Evolutionary conservation across 2,888 invertebrate genomes (phyloP).

Genomic region (Zhengitettix transpicula): DNA sequence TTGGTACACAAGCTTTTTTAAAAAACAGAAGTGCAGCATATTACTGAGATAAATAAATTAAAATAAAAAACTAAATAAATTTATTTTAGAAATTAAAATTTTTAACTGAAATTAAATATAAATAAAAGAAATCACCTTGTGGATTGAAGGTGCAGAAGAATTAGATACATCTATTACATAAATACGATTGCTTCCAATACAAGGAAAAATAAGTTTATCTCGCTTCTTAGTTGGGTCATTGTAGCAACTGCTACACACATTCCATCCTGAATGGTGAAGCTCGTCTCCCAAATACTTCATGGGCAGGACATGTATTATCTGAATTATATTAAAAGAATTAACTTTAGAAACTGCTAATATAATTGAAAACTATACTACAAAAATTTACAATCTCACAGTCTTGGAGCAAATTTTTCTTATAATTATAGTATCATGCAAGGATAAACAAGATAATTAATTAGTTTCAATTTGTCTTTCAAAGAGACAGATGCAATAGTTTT

Average conservation of each 20-base stretch:
- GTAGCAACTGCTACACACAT: slow-evolving; percentile 87
- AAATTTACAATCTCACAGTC: background rate
- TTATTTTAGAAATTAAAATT: too few species aligned
- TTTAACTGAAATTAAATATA: too few species aligned
- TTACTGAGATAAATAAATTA: too few species aligned
- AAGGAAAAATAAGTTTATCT: slow-evolving; percentile 68
- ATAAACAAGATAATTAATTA: background rate
- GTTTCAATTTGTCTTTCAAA: background rate
- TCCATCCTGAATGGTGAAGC: slow-evolving; percentile 93
- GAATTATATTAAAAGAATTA: slow-evolving; percentile 6
- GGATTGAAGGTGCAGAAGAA: slow-evolving; percentile 50
- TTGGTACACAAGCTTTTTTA: too few species aligned
- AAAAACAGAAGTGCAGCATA: too few species aligned
- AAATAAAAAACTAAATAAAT: too few species aligned
- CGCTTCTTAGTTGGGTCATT: slow-evolving; percentile 36
- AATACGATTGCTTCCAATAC: slow-evolving; percentile 62
- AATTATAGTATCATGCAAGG: background rate
- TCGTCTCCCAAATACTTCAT: slow-evolving; percentile 70
- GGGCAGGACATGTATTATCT: slow-evolving; percentile 77
- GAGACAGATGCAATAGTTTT: background rate
- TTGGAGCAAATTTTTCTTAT: background rate
- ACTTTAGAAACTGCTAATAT: background rate
- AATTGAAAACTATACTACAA: background rate
- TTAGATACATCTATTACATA: slow-evolving; percentile 70
- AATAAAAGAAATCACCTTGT: slow-evolving; percentile 44